Conservation (phyloP, 2,888 invertebrate genomes). For the Rhorus exstirpatorius region DNA sequence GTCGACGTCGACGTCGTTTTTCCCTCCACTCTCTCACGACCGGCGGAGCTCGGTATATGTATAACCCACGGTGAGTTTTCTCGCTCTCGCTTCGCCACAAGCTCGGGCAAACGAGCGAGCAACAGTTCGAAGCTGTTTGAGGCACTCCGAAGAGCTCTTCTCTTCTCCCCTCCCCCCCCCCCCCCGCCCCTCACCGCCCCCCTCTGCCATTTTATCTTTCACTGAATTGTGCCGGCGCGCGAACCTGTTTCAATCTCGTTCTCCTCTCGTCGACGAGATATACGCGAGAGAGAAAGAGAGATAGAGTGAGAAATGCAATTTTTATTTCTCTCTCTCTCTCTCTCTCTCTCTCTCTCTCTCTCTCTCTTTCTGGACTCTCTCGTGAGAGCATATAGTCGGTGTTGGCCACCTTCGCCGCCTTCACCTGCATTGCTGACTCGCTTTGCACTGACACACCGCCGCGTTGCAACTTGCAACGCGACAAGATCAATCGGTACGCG, state of each 20-base stretch:
- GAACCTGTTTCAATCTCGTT: slow-evolving; percentile 72
- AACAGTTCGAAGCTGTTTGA: slow-evolving; percentile 43
- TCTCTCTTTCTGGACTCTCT: slow-evolving; percentile 63
- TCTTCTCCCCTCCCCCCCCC: slow-evolving; percentile 17
- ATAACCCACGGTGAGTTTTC: slow-evolving; percentile 24
- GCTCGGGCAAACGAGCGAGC: slow-evolving; percentile 46
- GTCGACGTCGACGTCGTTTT: slow-evolving; percentile 38
- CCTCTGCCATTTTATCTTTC: slow-evolving; percentile 35
- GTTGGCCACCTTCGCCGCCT: slow-evolving; percentile 68
- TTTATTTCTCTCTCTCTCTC: slow-evolving; percentile 39
- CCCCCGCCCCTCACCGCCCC: slow-evolving; percentile 1
- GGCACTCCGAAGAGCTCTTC: slow-evolving; percentile 23
- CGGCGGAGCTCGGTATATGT: background rate
- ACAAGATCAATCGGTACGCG: too few species aligned
- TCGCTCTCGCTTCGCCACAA: slow-evolving; percentile 40
- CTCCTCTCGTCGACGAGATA: slow-evolving; percentile 46
- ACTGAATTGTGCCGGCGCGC: slow-evolving; percentile 46
- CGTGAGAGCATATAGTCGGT: slow-evolving; percentile 72
- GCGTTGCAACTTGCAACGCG: background rate
- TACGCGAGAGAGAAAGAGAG: too few species aligned
- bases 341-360: slow-evolving; percentile 70
- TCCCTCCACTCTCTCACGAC: slow-evolving; percentile 26
- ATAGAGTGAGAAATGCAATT: slow-evolving; percentile 1
- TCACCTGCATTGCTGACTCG: slow-evolving; percentile 55
- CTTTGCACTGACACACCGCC: slow-evolving; percentile 46